Base-by-base conservation (phyloP, 2,888 invertebrate species). In the Sminthurinus aureus region DNA sequence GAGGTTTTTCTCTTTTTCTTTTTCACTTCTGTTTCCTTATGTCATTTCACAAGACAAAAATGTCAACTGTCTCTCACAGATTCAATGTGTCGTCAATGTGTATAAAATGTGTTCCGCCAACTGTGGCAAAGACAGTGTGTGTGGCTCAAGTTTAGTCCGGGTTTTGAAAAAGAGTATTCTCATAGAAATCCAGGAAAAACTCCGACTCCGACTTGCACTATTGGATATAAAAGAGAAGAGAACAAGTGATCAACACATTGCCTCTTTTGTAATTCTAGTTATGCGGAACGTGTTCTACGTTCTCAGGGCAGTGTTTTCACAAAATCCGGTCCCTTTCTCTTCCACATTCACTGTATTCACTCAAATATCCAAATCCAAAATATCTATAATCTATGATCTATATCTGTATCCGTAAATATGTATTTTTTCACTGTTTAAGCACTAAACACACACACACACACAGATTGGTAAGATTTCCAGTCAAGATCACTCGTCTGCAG, bases 161-260 rank as follows among this genome's bases (percentile, higher is more conserved):
- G 8, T 73, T 73, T 38, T 73, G n/a, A 24, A 22, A 22, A 69
- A 22, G 24, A n/a, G 69, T 69, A 73, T 73, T 73, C 73, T 73
- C 73, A 73, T 24, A 73, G 73, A 73, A 73, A 64, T 38, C 38
- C 38, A 64, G 58, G 58, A 58, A 58, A 18, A 38, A 76, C 18
- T 38, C n/a, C n/a, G 38, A 38, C 38, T 38, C 38, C 38, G 38
- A 38, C 38, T n/a, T n/a, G n/a, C n/a, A n/a, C n/a, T n/a, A n/a
- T n/a, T n/a, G n/a, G n/a, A n/a, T n/a, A 18, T 11, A 18, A 66
- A 18, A 71, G 26, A 26, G 2, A 71, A 71, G 24, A 24, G 75
- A 78, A 78, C 82, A 82, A 82, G 82, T 82, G 82, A 82, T 82
- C 82, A 82, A 71, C 82, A 82, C 82, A 82, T 82, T 82, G 77